A percentile compares a stretch with the other conserved stretches of the same genome.
Evolutionary conservation across 2,113 vertebrate genomes (phyloP).

Genomic region (Oenanthe oenanthe): DNA sequence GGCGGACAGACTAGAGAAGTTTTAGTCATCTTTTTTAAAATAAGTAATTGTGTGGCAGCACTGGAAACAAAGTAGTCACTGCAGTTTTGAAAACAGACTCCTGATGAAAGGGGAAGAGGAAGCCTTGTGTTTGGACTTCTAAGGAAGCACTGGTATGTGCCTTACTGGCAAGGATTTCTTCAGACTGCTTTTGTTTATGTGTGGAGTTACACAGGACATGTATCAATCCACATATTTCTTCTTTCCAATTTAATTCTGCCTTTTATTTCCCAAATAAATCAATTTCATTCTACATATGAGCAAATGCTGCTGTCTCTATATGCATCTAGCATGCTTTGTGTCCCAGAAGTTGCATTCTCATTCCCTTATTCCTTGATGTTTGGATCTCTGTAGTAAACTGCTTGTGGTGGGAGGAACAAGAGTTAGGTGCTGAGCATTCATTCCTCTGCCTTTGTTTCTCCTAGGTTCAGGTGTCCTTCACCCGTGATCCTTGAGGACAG

Average conservation of each 20-base stretch:
- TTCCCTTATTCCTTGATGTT: not conserved
- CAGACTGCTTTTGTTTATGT: not conserved
- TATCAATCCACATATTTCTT: accelerated
- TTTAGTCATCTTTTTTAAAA: not conserved
- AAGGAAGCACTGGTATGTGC: not conserved
- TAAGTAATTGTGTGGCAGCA: not conserved
- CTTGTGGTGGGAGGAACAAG: not conserved
- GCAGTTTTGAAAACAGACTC: not conserved
- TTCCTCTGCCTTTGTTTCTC: slow-evolving; percentile 20
- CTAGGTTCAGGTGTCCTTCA: not conserved
- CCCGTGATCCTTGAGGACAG: not conserved
- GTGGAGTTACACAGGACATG: not conserved
- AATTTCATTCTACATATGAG: accelerated
- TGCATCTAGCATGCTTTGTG: not conserved
- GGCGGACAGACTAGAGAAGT: not conserved
- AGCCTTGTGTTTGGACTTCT: not conserved
- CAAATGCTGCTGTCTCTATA: not conserved
- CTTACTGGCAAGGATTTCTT: not conserved
- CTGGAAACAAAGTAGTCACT: not conserved
- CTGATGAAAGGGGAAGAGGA: not conserved
- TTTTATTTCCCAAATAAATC: not conserved
- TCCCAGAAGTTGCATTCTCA: not conserved
- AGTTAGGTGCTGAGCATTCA: not conserved
- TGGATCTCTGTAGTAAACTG: not conserved
- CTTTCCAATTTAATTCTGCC: not conserved